A percentile compares a stretch with the other conserved stretches of the same genome.
Conservation (phyloP, 2,113 vertebrate genomes). For the Gambusia holbrooki region DNA sequence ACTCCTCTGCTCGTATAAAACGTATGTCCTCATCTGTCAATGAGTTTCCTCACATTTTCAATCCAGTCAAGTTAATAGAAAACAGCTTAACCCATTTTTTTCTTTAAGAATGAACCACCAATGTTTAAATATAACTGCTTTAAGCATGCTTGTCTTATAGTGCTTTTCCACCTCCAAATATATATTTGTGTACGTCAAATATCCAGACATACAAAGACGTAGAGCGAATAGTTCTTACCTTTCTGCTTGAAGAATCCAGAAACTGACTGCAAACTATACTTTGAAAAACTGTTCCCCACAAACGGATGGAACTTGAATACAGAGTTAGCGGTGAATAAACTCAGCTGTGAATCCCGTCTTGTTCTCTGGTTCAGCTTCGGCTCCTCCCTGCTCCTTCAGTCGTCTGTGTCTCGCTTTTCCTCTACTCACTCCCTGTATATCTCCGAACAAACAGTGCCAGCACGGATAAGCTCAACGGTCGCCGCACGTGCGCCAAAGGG, state of each 20-base stretch:
- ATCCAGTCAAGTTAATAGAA: background rate
- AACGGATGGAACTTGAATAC: background rate
- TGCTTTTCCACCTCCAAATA: background rate
- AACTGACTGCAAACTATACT: background rate
- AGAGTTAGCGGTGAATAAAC: background rate
- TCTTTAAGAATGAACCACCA: background rate
- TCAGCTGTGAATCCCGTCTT: background rate
- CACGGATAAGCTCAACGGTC: background rate
- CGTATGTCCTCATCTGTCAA: background rate
- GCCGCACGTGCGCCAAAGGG: constrained; percentile 64
- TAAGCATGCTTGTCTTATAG: background rate
- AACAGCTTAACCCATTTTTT: background rate
- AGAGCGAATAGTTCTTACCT: background rate
- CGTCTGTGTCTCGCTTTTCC: background rate
- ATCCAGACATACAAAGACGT: too few species aligned
- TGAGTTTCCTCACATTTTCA: background rate
- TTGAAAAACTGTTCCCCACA: background rate
- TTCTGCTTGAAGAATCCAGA: background rate
- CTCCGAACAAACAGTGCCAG: constrained; percentile 24
- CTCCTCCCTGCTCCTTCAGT: background rate
- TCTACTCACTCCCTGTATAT: constrained; percentile 15
- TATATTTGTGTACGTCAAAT: background rate
- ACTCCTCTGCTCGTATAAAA: background rate
- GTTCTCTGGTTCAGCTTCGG: background rate
- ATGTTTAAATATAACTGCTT: background rate